phyloP scores from a whole-genome alignment of 2,888 invertebrate genomes.

The Mimumesa dahlbomi region DNA sequence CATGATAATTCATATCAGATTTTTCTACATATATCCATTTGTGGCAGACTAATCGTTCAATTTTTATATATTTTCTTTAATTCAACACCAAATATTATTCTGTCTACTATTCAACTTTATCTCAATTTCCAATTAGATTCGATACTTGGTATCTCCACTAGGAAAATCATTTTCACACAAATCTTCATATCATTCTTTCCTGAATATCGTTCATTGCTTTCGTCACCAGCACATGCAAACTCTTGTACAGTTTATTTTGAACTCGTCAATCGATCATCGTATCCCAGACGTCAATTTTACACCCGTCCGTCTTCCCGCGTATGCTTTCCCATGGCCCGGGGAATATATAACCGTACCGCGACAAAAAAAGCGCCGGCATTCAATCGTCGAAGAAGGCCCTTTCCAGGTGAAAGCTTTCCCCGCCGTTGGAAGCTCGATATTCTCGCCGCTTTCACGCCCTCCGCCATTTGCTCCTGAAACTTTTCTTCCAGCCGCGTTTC shows the following conservation, averaged over 20 bases:
- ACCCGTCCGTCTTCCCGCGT: slow-evolving; percentile 18
- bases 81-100: too few relatives aligned
- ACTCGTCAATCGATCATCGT: slow-evolving; percentile 42
- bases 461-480: slow-evolving; percentile 38
- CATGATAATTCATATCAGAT: slow-evolving; percentile 2
- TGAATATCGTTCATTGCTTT: too few relatives aligned
- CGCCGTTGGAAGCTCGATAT: slow-evolving; percentile 1
- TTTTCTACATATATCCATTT: not conserved
- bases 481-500: slow-evolving; percentile 27
- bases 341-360: slow-evolving; percentile 23
- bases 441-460: slow-evolving; percentile 23
- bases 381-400: slow-evolving; percentile 20
- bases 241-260: slow-evolving; percentile 27
- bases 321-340: slow-evolving; percentile 21
- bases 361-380: slow-evolving; percentile 39
- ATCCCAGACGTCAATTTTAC: slow-evolving; percentile 47
- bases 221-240: too few relatives aligned
- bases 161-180: too few relatives aligned
- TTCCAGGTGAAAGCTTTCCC: slow-evolving; percentile 28
- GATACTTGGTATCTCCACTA: too few relatives aligned
- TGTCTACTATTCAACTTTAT: too few relatives aligned
- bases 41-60: not conserved
- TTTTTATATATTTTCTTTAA: not conserved
- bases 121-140: too few relatives aligned
- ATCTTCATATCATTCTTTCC: too few relatives aligned